A percentile compares a stretch with the other conserved stretches of the same genome.
Evolutionary conservation across 2,888 invertebrate species (phyloP).

Genomic region (Bursaphelenchus okinawaensis): DNA sequence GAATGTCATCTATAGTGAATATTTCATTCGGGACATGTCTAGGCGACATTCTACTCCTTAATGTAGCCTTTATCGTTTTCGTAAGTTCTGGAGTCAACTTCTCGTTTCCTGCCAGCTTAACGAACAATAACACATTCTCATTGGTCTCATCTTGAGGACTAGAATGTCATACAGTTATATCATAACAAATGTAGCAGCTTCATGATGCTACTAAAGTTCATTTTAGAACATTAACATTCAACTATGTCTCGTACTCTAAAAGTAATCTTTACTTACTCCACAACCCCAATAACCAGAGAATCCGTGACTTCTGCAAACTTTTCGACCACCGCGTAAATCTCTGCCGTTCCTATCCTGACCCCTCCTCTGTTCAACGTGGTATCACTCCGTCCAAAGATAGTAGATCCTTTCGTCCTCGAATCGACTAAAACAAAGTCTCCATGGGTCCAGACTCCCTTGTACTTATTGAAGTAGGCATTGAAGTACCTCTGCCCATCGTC

Average conservation of each 20-base stretch:
- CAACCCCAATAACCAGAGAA: slow-evolving; percentile 63
- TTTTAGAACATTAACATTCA: too few species aligned
- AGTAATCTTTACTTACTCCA: slow-evolving; percentile 41
- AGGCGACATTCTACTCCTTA: slow-evolving; percentile 60
- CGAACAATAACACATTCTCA: slow-evolving; percentile 64
- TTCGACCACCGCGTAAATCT: slow-evolving; percentile 65
- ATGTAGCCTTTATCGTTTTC: slow-evolving; percentile 58
- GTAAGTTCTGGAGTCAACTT: slow-evolving; percentile 59
- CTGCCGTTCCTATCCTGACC: slow-evolving; percentile 65
- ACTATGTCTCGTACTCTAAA: too few species aligned
- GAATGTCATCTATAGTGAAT: slow-evolving; percentile 61
- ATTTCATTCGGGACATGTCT: slow-evolving; percentile 64
- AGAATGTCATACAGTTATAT: slow-evolving; percentile 17
- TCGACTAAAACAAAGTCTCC: slow-evolving; percentile 63
- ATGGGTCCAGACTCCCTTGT: slow-evolving; percentile 63
- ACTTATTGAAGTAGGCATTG: slow-evolving; percentile 39
- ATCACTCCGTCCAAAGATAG: slow-evolving; percentile 65
- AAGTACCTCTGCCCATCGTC: slow-evolving; percentile 60
- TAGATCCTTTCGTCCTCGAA: slow-evolving; percentile 62
- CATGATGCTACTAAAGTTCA: too few species aligned
- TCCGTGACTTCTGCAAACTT: slow-evolving; percentile 63
- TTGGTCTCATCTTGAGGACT: slow-evolving; percentile 59
- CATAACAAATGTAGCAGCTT: slow-evolving; percentile 1
- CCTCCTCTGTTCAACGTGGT: slow-evolving; percentile 65
- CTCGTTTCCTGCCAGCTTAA: slow-evolving; percentile 60